These are phyloP conservation scores for Diaperis boleti DNA, from an alignment of 2,888 invertebrate species.

Conservation along the genomic window DNA sequence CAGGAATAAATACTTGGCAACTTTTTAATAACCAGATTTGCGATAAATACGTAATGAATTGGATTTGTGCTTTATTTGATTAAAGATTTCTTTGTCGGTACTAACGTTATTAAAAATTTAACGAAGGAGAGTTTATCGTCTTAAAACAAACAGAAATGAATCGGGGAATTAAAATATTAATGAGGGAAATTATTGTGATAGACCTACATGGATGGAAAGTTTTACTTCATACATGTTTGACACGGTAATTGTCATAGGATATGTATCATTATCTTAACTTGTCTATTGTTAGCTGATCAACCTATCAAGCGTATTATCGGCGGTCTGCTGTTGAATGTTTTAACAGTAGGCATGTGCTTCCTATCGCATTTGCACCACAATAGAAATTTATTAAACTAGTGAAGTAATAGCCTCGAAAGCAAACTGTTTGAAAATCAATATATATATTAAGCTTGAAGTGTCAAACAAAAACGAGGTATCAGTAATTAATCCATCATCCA, in stretches of 20 bases:
- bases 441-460: neutral
- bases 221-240: no score
- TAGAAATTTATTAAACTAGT: neutral
- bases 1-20: neutral
- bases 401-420: neutral
- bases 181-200: no score
- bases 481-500: neutral
- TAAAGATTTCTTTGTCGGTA: neutral
- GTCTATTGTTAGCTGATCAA: no score
- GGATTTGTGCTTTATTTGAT: neutral
- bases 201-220: no score
- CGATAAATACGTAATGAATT: conserved; percentile 2
- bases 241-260: no score
- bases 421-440: neutral
- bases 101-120: conserved; percentile 2
- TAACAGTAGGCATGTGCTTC: neutral
- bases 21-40: conserved; percentile 1
- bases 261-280: no score
- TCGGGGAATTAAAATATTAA: no score
- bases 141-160: conserved; percentile 6
- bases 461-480: neutral
- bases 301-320: no score
- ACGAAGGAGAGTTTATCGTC: neutral
- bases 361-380: neutral
- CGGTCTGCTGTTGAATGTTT: neutral